These are phyloP conservation scores for Harpagifer antarcticus DNA, from an alignment of 2,797 vertebrate species.

Conservation along the genomic window DNA sequence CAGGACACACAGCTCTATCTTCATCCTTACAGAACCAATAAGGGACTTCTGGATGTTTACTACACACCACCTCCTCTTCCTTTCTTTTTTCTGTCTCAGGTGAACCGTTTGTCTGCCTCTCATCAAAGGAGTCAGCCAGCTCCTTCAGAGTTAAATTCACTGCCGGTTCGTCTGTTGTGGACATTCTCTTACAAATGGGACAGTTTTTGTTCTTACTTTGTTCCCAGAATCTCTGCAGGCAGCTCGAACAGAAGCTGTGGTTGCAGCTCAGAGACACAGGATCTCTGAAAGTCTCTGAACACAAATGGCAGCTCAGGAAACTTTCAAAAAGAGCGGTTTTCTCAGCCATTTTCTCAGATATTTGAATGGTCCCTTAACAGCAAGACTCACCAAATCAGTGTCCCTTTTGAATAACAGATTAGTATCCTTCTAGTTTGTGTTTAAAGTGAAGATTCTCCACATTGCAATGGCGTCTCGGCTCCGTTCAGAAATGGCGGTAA, in stretches of 20 bases:
- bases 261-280: no score
- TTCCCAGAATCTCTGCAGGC: no score
- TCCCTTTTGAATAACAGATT: no score
- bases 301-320: no score
- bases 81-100: background rate
- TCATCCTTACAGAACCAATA: conserved; percentile 17
- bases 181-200: no score
- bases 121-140: no score
- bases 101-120: no score
- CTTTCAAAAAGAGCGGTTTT: background rate
- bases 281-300: no score
- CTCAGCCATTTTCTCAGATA: background rate
- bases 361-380: background rate
- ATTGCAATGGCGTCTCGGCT: background rate
- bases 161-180: no score
- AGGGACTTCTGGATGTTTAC: conserved; percentile 10
- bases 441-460: background rate
- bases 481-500: background rate
- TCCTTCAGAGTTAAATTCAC: no score
- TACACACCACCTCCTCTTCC: conserved; percentile 1
- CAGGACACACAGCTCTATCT: conserved; percentile 1
- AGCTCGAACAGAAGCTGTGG: background rate
- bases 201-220: no score
- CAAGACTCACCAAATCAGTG: background rate
- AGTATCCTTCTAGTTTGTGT: background rate